phyloP scores from a whole-genome alignment of 2,113 vertebrate species.

The Nanorana parkeri region DNA sequence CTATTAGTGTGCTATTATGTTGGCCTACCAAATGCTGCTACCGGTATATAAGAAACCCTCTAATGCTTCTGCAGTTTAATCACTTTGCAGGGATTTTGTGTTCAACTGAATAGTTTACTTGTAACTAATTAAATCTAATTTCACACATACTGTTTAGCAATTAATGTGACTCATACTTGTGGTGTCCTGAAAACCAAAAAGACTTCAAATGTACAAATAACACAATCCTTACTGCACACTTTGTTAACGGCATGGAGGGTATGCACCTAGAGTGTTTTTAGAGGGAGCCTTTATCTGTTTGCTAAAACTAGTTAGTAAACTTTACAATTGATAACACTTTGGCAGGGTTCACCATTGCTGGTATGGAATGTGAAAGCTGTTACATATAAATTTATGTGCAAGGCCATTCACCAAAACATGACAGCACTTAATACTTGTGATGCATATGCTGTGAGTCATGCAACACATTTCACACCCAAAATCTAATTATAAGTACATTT shows the following conservation, averaged over 20 bases:
- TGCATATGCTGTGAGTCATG: slow-evolving; percentile 10
- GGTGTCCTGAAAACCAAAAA: no score
- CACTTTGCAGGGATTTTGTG: slow-evolving; percentile 3
- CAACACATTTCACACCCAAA: slow-evolving; percentile 14
- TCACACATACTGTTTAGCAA: slow-evolving; percentile 43
- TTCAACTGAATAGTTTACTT: slow-evolving; percentile 15
- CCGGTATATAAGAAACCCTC: no score
- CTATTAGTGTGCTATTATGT: no score
- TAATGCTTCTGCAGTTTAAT: not conserved
- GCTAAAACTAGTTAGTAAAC: slow-evolving; percentile 27
- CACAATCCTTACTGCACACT: no score
- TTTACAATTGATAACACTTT: slow-evolving; percentile 8
- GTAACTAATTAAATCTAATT: slow-evolving; percentile 41
- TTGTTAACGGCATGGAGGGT: no score
- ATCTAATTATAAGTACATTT: not conserved
- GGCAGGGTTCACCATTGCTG: slow-evolving; percentile 61
- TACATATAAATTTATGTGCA: not conserved
- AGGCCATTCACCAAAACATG: not conserved
- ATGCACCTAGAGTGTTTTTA: not conserved
- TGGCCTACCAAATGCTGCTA: no score
- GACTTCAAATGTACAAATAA: no score
- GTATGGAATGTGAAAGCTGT: slow-evolving; percentile 56
- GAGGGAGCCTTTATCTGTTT: not conserved
- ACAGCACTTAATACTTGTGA: not conserved
- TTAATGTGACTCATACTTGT: slow-evolving; percentile 32